Evolutionary conservation across 1,140 invertebrate species (phyloP), one percentile per base, ranked within the genome.

Genomic region (Proales similis): DNA sequence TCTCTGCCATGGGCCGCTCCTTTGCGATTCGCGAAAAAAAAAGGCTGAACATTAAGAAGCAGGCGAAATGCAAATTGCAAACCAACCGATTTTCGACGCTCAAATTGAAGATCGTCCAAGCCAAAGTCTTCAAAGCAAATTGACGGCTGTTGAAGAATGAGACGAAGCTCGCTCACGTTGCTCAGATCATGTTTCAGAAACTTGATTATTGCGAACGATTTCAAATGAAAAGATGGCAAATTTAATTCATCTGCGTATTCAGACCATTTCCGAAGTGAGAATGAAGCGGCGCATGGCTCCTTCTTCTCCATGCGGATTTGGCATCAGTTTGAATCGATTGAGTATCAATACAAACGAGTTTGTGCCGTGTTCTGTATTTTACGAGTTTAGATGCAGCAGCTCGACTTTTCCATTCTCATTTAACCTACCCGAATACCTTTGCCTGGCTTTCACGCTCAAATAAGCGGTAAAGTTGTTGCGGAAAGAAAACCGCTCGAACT

Each of bases 71-170:
- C n/a, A n/a, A n/a, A n/a, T n/a, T n/a, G n/a, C n/a, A n/a, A n/a
- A n/a, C n/a, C n/a, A n/a, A n/a, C n/a, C n/a, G n/a, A n/a, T n/a
- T n/a, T n/a, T n/a, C n/a, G n/a, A n/a, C n/a, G n/a, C n/a, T n/a
- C n/a, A n/a, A n/a, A n/a, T n/a, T n/a, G n/a, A n/a, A n/a, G n/a
- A 39, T 80, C 77, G 64, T 80, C 78, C 17, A 80, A 66, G 36
- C 72, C 72, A 66, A 80, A 81, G 33, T 78, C 77, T 57, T 76
- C 76, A 79, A 79, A 81, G 1, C 76, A 71, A 9, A 76, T 74
- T 3, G 79, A 80, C 0, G 79, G 79, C 64, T 81, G 79, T 39
- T 76, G 71, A 20, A 81, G 68, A 39, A 80, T 74, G 11, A 81
- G 65, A 20, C 79, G 65, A 57, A 81, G 65, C 6, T 70, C 69